Evolutionary conservation across 2,797 vertebrate species (phyloP), one percentile per base, ranked within the genome.

Genomic region (Octomys mimax): DNA sequence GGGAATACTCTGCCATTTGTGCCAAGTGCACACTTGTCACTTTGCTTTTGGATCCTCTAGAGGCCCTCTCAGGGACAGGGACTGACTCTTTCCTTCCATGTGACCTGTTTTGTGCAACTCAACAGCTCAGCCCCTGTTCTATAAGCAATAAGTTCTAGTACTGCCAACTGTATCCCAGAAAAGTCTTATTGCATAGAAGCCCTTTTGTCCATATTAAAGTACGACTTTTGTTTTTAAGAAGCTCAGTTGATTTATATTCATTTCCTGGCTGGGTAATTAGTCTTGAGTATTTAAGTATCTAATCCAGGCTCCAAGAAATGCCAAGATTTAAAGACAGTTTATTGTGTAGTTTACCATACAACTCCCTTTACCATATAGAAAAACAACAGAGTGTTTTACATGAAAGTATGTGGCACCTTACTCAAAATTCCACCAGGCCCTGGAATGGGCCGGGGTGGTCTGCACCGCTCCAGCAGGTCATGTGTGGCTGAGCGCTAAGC

Each of bases 401-500:
- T 91, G 73, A 46, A 77, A 26, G 70, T 61, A 39, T 61, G 33
- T 59, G 54, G 61, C 1, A 3, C 36, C 59, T 91, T 49, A 89
- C 75, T 52, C 91, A 78, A 81, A 92, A 62, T 77, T 42, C 4
- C 64, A 16, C 73, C 86, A 54, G 90, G 93, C 80, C 70, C 36
- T 85, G 87, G 90, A 62, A 85, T 42, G 95, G 80, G 24, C 24
- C 0, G 0, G 88, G 95, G 70, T 95, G 95, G 78, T 70, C 87
- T 42, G 71, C 64, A 80, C 97, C 31, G 70, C 78, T 59, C 24
- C 33, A 1, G 8, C 18, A 86, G 92, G 84, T 84, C 62, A 70
- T 95, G 96, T 95, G 57, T 78, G 46, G 62, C n/a, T 0, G 54
- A 96, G 96, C 95, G 79, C 92, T 94, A 94, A 97, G 98, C 95